Evolutionary conservation across 1,140 invertebrate genomes (phyloP), one percentile per base, ranked within the genome.

Genomic region (Microplitis mediator): DNA sequence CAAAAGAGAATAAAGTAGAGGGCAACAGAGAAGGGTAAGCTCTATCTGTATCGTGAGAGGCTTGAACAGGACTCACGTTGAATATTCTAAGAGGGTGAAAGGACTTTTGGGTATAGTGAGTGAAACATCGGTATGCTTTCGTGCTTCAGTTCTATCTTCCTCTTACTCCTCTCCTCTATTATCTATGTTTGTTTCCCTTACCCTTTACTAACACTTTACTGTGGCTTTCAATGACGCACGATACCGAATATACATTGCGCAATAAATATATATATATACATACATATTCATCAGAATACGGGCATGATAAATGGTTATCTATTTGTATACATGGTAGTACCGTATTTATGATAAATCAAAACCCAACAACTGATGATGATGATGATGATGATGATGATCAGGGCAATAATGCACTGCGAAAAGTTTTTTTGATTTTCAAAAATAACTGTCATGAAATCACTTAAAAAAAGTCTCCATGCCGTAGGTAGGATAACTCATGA

Each of bases 201-300:
- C n/a, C 52, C 13, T 54, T 54, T 54, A 23, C 13, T 54, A 13
- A 54, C 13, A 14, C n/a, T n/a, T 16, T 50, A 56, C n/a, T 31
- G 39, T 8, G 11, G 62, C 50, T 65, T 58, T 16, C 51, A 23
- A 71, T 71, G 69, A 71, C 62, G 69, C 69, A 71, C 50, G 32
- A 63, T 35, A 36, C 69, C 50, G 5, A 60, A 39, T 13, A 70
- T 62, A 70, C 60, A 71, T 50, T 52, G 50, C 62, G 23, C 60
- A 16, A 51, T 8, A 23, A n/a, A 6, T 3, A 3, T 11, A 45
- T 45, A 9, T 45, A 1, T 45, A 45, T 45, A 3, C 8, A 45
- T 45, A 45, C 39, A 6, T 45, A 45, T 11, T 45, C 39, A 45
- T 45, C 39, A 11, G 35, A 8, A 35, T 32, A 66, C 4, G 45